These are phyloP conservation scores for Scaptomyza caliginosa DNA, from an alignment of 2,888 invertebrate genomes.

Conservation along the genomic window DNA sequence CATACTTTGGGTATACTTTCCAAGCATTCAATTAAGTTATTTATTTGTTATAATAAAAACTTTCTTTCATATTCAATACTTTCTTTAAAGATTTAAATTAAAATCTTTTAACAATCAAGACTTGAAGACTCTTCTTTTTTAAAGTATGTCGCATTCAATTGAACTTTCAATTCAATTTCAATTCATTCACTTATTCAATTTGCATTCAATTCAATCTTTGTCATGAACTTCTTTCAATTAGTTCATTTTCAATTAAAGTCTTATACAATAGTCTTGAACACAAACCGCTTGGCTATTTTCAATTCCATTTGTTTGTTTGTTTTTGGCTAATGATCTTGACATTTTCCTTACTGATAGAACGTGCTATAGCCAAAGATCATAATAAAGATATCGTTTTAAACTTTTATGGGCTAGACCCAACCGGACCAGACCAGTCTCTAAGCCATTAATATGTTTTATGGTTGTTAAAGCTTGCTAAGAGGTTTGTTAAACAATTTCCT, in stretches of 20 bases:
- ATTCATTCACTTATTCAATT: constrained; percentile 1
- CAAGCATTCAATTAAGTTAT: constrained; percentile 15
- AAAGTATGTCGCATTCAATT: neutral
- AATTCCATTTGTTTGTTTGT: constrained; percentile 1
- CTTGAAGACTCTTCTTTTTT: neutral
- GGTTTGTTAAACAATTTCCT: neutral
- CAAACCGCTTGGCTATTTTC: neutral
- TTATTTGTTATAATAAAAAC: constrained; percentile 12
- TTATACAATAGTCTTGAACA: neutral
- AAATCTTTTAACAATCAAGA: neutral
- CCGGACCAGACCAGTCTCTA: constrained; percentile 46
- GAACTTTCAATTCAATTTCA: constrained; percentile 3
- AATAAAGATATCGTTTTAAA: constrained; percentile 30
- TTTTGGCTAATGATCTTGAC: constrained; percentile 63
- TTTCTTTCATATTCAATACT: constrained; percentile 22
- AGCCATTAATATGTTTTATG: constrained; percentile 54
- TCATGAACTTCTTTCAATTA: neutral
- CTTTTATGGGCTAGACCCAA: constrained; percentile 13
- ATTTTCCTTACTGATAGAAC: constrained; percentile 63
- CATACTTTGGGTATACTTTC: constrained; percentile 8
- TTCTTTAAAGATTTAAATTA: neutral
- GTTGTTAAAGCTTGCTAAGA: constrained; percentile 19
- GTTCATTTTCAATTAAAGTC: neutral
- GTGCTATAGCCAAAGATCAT: constrained; percentile 48
- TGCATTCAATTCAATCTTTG: neutral